A percentile compares a stretch with the other conserved stretches of the same genome.
Conservation (phyloP, 2,888 invertebrate genomes). For the Eudasyphora cyanicolor region DNA sequence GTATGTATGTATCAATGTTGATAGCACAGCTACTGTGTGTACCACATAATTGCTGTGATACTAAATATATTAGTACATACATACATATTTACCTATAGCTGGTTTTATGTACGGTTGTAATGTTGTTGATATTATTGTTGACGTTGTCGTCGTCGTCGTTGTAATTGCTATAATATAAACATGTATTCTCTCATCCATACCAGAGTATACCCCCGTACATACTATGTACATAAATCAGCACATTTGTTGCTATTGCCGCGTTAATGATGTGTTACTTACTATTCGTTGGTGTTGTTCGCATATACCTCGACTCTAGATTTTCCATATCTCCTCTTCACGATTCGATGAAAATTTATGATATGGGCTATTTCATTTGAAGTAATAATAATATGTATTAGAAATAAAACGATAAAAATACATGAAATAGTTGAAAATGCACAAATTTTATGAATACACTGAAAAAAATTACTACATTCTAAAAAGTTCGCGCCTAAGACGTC, state of each 20-base stretch:
- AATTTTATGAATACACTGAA: no score
- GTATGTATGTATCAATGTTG: constrained; percentile 14
- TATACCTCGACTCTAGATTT: neutral
- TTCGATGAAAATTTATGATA: no score
- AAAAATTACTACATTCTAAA: no score
- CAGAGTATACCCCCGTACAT: no score
- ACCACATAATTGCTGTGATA: constrained; percentile 37
- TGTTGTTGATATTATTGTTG: neutral
- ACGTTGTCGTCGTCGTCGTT: constrained; percentile 18
- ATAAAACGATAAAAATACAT: no score
- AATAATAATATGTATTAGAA: no score
- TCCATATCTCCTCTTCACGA: neutral
- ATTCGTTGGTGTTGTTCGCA: neutral
- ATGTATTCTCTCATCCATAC: neutral
- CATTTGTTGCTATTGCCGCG: constrained; percentile 1
- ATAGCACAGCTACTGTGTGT: constrained; percentile 51
- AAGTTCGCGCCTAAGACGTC: no score
- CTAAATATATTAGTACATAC: neutral
- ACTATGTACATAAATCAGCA: no score
- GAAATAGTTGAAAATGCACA: no score
- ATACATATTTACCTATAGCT: neutral
- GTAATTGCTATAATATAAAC: constrained; percentile 17
- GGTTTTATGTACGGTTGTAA: neutral
- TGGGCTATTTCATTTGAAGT: no score
- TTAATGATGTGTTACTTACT: constrained; percentile 5